Evolutionary conservation across 2,797 vertebrate species (phyloP).

Genomic region (Onychomys torridus): DNA sequence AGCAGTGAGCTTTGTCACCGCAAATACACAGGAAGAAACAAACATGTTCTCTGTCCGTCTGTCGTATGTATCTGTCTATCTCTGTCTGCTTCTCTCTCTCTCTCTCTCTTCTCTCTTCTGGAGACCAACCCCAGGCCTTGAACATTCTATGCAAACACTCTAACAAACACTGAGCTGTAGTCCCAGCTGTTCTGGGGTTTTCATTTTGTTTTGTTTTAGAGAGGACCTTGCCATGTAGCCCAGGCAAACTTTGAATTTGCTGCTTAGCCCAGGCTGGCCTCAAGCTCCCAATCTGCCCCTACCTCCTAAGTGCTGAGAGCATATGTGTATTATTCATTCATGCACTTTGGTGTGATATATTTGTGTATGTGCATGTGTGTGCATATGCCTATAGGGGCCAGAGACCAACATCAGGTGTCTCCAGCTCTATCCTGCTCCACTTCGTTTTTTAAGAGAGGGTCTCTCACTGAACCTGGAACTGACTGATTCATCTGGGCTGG

Average conservation of each 20-base stretch:
- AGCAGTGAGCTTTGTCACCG: neutral
- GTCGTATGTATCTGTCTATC: no score
- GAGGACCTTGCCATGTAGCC: neutral
- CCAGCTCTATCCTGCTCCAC: neutral
- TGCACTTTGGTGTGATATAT: neutral
- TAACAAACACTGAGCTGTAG: neutral
- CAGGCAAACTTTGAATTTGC: neutral
- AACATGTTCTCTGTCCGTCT: neutral
- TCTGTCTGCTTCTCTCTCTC: neutral
- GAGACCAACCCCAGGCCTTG: neutral
- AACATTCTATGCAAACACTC: neutral
- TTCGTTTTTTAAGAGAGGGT: neutral
- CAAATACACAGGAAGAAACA: conserved; percentile 34
- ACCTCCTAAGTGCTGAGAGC: neutral
- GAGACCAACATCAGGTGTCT: neutral
- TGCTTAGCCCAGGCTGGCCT: neutral
- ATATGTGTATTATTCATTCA: neutral
- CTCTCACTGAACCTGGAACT: neutral
- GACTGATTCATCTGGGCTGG: neutral
- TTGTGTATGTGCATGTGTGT: neutral
- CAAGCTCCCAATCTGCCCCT: neutral
- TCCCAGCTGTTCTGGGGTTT: neutral
- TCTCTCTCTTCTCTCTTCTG: neutral
- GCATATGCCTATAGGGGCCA: neutral
- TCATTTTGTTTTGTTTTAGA: neutral